Base-by-base conservation (phyloP, 2,888 invertebrate species). In the Nephrocerus scutellatus region DNA sequence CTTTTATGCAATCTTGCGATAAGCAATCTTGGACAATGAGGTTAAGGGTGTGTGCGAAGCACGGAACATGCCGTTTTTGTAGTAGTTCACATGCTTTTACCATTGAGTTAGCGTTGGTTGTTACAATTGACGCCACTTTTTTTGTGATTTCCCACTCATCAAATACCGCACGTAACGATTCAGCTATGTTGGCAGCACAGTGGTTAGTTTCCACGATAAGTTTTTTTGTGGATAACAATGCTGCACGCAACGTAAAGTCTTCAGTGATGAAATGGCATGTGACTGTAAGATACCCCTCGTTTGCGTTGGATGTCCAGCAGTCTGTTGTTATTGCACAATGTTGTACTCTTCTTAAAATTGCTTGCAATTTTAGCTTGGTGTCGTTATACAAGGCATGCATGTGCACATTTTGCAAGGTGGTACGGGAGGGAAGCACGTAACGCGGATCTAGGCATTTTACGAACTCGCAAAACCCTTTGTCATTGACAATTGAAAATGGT, bases 1-100 rank as follows among this genome's bases (percentile, higher is more conserved):
- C 15, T 12, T 32, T 32, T 7, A 32, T 32, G 12, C 14, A 22
- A 8, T 14, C 21, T n/a, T n/a, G 19, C 12, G 19, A 10, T 15
- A 32, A 32, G 13, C 2, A n/a, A 32, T 32, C 32, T 12, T 32
- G 32, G 3, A 32, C 32, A 13, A 22, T 21, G 6, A 32, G 21
- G 18, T 30, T 28, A 10, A 28, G 13, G 13, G 28, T 9, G 12
- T 28, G 28, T 7, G 28, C 28, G 13, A 28, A 28, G 13, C 12
- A 28, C 7, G 28, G 13, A n/a, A 28, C 7, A 28, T 28, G 28
- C 12, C 28, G 9, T 28, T 28, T 28, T n/a, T 28, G 28, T 7
- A 28, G 12, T 7, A 28, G 7, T n/a, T 28, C 28, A 13, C 28
- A 28, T 10, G 28, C 10, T 28, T 28, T 28, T n/a, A 28, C 13